Conservation (phyloP, 2,888 invertebrate species). For the Pelosia muscerda region DNA sequence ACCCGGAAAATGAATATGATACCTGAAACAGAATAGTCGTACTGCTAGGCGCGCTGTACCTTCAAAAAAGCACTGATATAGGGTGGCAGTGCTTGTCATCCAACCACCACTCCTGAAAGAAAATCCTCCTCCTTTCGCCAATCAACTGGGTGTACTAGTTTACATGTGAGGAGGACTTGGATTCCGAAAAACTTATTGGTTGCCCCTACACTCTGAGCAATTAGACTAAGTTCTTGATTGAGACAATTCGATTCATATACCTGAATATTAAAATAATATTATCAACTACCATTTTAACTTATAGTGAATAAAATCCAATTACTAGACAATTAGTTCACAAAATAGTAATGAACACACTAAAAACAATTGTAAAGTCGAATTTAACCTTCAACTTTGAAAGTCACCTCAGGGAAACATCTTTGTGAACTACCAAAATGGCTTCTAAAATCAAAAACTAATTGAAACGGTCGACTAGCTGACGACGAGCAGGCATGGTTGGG, state of each 20-base stretch:
- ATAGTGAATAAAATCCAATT: neutral
- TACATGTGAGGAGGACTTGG: neutral
- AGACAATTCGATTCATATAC: neutral
- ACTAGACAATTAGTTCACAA: neutral
- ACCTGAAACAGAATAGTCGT: too few species aligned
- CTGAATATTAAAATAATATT: too few species aligned
- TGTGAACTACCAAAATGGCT: conserved; percentile 38
- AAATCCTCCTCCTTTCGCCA: neutral
- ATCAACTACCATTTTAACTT: too few species aligned
- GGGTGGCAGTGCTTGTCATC: too few species aligned
- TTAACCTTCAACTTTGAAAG: neutral
- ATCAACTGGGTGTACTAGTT: neutral
- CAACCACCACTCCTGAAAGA: neutral
- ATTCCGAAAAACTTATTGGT: neutral
- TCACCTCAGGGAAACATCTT: conserved; percentile 3
- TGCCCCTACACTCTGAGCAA: neutral
- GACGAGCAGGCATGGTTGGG: conserved; percentile 23
- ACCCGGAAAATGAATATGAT: conserved; percentile 21
- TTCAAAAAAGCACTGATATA: too few species aligned
- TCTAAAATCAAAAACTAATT: conserved; percentile 34
- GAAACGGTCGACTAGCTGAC: conserved; percentile 32
- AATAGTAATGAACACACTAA: neutral
- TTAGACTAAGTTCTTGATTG: neutral
- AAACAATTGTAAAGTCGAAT: neutral
- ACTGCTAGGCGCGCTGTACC: too few species aligned